Conservation (phyloP, 2,888 invertebrate genomes). For the Polyommatus iphigenia region DNA sequence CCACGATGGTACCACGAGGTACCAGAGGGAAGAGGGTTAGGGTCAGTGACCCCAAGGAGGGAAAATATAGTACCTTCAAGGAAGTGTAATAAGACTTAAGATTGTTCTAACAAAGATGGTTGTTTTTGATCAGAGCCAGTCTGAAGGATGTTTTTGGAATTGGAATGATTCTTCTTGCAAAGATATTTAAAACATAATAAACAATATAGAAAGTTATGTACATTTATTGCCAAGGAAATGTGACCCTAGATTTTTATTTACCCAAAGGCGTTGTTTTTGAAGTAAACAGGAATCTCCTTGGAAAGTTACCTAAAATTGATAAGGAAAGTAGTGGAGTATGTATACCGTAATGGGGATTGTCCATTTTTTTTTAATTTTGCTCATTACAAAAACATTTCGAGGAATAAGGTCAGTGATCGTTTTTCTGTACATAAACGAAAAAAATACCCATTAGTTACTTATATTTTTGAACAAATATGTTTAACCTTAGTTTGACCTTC, state of each 20-base stretch:
- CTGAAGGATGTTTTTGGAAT: not conserved
- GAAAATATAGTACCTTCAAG: not conserved
- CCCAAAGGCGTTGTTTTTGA: no score
- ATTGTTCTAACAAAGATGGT: not conserved
- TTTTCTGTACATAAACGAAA: no score
- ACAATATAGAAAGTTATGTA: not conserved
- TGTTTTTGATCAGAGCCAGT: not conserved
- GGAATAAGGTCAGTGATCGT: no score
- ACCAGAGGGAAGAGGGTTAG: constrained; percentile 17
- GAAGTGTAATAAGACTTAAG: not conserved
- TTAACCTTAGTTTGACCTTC: no score
- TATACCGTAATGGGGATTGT: no score
- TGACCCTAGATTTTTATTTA: not conserved
- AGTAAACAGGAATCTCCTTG: no score
- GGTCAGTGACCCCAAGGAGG: not conserved
- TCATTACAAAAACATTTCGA: no score
- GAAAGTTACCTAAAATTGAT: no score
- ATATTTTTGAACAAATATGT: no score
- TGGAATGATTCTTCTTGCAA: not conserved
- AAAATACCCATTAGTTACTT: no score
- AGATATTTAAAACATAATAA: not conserved
- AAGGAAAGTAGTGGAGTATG: no score
- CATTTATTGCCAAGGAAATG: not conserved
- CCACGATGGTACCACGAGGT: not conserved
- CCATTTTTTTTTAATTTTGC: no score